Evolutionary conservation across 2,113 vertebrate species (phyloP).

Genomic region (Rynchops niger): DNA sequence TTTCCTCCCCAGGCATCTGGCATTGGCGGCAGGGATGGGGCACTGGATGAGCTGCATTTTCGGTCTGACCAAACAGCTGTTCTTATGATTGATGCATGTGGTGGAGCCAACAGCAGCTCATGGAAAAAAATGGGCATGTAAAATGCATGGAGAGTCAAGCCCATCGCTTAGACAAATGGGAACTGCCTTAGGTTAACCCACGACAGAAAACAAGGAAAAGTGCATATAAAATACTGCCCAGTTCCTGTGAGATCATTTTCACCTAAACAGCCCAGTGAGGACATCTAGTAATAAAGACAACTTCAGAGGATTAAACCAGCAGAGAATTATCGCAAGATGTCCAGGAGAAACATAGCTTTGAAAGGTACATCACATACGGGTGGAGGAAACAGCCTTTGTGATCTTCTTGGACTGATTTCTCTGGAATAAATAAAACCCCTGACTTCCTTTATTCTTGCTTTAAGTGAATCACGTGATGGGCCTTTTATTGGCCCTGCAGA

Average conservation of each 20-base stretch:
- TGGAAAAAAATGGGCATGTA: not conserved
- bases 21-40: not conserved
- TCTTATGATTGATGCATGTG: rapidly evolving
- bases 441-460: not conserved
- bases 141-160: not conserved
- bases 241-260: not conserved
- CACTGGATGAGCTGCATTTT: not conserved
- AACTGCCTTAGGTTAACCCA: not conserved
- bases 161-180: not conserved
- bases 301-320: not conserved
- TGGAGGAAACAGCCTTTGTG: not conserved
- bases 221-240: not conserved
- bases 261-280: not conserved
- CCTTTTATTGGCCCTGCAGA: not conserved
- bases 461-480: not conserved
- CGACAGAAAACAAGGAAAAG: not conserved
- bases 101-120: not conserved
- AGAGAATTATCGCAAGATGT: not conserved
- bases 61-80: not conserved
- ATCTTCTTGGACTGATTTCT: not conserved
- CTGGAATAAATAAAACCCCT: not conserved
- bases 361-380: not conserved
- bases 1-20: not conserved
- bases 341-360: not conserved
- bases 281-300: not conserved